phyloP scores from a whole-genome alignment of 2,888 invertebrate species.

The Lutraria lutraria region DNA sequence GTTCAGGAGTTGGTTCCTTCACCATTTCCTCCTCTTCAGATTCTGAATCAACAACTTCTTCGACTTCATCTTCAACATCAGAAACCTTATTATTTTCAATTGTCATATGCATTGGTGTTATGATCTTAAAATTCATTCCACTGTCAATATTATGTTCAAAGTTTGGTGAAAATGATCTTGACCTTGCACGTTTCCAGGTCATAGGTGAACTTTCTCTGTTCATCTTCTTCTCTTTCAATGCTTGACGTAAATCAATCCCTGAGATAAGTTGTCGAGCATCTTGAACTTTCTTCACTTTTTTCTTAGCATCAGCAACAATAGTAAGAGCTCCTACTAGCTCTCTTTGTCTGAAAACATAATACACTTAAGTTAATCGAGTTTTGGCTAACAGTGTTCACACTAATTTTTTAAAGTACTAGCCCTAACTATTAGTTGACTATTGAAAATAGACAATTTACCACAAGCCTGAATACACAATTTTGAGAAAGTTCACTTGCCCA shows the following conservation, averaged over 20 bases:
- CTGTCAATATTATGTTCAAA: conserved; percentile 24
- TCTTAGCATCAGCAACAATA: conserved; percentile 67
- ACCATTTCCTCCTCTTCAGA: conserved; percentile 38
- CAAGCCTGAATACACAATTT: too few species aligned
- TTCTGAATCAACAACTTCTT: neutral
- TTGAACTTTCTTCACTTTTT: conserved; percentile 57
- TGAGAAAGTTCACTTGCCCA: too few species aligned
- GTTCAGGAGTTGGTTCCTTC: conserved; percentile 29
- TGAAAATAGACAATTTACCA: too few species aligned
- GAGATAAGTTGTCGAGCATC: conserved; percentile 68
- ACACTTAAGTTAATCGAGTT: too few species aligned
- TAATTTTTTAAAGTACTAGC: too few species aligned
- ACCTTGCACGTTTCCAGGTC: conserved; percentile 43
- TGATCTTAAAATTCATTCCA: conserved; percentile 38
- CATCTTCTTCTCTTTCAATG: conserved; percentile 62
- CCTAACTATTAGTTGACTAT: too few species aligned
- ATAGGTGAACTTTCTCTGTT: conserved; percentile 46
- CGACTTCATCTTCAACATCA: conserved; percentile 36
- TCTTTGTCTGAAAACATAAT: conserved; percentile 39
- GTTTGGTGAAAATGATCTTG: conserved; percentile 53
- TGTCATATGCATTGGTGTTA: conserved; percentile 68
- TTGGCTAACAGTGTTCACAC: too few species aligned
- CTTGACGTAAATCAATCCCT: conserved; percentile 59
- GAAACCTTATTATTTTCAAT: conserved; percentile 59
- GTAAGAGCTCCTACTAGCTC: conserved; percentile 58